Conservation (phyloP, 2,113 vertebrate genomes). For the Limanda limanda region DNA sequence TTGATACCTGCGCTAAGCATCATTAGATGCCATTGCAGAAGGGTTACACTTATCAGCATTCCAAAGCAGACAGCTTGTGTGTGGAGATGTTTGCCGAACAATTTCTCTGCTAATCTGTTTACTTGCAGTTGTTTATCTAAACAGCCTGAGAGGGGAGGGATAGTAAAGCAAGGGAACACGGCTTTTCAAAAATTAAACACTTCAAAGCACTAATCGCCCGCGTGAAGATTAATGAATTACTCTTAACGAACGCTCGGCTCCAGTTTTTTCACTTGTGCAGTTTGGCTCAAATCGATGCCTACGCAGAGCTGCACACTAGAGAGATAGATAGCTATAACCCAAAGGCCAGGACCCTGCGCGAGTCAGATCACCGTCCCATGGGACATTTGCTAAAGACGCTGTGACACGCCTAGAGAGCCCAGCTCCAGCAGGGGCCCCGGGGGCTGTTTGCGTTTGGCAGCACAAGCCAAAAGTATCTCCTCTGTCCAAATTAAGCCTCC, state of each 20-base stretch:
- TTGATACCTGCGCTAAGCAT: conserved; percentile 14
- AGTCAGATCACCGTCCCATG: conserved; percentile 60
- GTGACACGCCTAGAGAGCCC: conserved; percentile 68
- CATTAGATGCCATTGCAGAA: conserved; percentile 51
- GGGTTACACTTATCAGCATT: conserved; percentile 71
- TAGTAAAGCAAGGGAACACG: conserved; percentile 56
- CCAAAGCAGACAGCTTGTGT: conserved; percentile 66
- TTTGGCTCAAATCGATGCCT: conserved; percentile 64
- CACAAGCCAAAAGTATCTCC: conserved; percentile 66
- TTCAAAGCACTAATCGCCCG: conserved; percentile 75
- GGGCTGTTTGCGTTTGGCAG: conserved; percentile 72
- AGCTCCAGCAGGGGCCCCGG: conserved; percentile 48
- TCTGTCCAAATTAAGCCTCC: conserved; percentile 69
- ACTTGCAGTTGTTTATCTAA: conserved; percentile 77
- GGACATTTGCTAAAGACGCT: conserved; percentile 71
- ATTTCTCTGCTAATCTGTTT: conserved; percentile 79
- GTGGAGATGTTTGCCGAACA: conserved; percentile 76
- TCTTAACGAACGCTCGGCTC: conserved; percentile 55
- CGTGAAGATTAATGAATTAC: conserved; percentile 77
- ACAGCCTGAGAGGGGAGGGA: conserved; percentile 67
- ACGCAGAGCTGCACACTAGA: conserved; percentile 50
- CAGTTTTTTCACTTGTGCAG: conserved; percentile 41
- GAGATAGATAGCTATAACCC: conserved; percentile 46
- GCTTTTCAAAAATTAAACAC: conserved; percentile 78
- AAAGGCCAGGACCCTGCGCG: conserved; percentile 57